Percentiles rank a stretch among this genome's conserved stretches.
Evolutionary conservation across 2,113 vertebrate species (phyloP).

Genomic region (Saguinus midas): DNA sequence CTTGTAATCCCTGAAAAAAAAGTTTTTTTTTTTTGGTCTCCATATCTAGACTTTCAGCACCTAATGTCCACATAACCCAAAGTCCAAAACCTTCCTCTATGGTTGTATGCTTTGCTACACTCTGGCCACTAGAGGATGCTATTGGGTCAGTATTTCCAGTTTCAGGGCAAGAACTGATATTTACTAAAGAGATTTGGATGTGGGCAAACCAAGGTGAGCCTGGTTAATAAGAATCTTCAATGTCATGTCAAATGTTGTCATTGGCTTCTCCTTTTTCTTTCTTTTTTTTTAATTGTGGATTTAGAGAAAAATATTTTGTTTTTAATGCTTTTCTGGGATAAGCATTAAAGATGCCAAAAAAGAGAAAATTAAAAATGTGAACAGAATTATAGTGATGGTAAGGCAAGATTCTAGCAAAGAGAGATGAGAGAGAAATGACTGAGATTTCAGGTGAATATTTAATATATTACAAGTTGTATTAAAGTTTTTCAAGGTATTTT

Average conservation of each 20-base stretch:
- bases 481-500: constrained; percentile 73
- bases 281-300: background rate
- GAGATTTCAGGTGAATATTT: constrained; percentile 73
- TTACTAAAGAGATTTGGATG: background rate
- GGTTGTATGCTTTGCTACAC: background rate
- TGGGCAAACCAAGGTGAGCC: background rate
- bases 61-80: background rate
- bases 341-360: constrained; percentile 27
- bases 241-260: background rate
- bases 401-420: background rate
- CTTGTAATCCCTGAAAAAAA: background rate
- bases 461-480: constrained; percentile 77
- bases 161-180: background rate
- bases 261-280: background rate
- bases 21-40: background rate
- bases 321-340: constrained; percentile 31
- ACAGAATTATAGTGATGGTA: no score
- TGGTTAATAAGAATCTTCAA: background rate
- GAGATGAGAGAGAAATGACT: background rate
- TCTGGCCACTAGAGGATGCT: constrained; percentile 36
- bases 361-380: background rate
- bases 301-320: constrained; percentile 2
- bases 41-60: background rate
- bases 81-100: background rate
- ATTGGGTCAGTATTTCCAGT: background rate